Evolutionary conservation across 2,888 invertebrate species (phyloP), one percentile per base, ranked within the genome.

Genomic region (Pyrrhosoma nymphula): DNA sequence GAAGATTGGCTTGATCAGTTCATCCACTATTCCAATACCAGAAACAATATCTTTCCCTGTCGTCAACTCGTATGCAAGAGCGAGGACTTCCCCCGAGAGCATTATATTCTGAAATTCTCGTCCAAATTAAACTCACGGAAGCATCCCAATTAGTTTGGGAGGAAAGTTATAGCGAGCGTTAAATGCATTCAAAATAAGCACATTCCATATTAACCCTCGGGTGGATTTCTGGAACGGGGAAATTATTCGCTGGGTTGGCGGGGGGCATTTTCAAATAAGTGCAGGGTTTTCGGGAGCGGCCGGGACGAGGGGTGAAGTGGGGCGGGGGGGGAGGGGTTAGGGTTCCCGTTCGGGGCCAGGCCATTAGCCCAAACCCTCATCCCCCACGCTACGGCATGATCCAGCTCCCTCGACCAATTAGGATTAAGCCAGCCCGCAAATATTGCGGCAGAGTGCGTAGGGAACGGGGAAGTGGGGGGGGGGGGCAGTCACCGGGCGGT

Each of bases 171-270:
- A 0, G 82, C 82, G 1, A 35, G 35, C 12, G 35, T 82, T 82
- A 35, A 82, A 82, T 35, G 82, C 82, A 82, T 82, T 82, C 82
- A 82, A 82, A 82, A 82, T 82, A 82, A 82, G 30, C 82, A 82
- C 16, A 82, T 82, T 82, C 82, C 82, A 82, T 82, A 82, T 82
- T 82, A 30, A 82, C 35, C 35, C 82, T 35, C 16, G 30, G 82
- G 82, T 82, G 82, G 16, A 82, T 82, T 82, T 82, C 30, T 35
- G 82, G 14, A 82, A 82, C 82, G 82, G 82, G 30, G 35, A 82
- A 30, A 82, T 82, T 82, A 82, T 82, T 82, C 82, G 82, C 16
- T 35, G 82, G 82, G 69, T 69, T 47, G 60, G 60, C 60, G 82
- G 82, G 47, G n/a, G 35, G 35, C 82, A 82, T 82, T 82, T 82